These are phyloP conservation scores for Hassar affinis DNA, from an alignment of 2,113 vertebrate species.

Conservation along the genomic window DNA sequence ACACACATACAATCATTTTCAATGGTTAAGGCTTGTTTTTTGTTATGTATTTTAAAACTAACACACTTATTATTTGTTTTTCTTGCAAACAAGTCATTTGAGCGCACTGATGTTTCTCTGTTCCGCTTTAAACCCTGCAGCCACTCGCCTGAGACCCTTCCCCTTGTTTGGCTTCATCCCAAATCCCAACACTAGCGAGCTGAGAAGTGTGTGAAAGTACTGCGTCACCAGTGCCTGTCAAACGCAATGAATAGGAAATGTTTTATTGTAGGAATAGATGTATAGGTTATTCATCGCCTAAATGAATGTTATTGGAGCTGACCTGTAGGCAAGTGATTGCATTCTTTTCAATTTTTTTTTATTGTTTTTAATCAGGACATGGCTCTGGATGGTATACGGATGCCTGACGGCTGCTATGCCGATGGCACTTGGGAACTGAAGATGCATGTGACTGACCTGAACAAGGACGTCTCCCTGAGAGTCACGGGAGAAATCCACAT, in stretches of 20 bases:
- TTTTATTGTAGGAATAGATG: neutral
- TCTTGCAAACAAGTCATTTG: no score
- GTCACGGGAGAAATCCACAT: slow-evolving; percentile 97
- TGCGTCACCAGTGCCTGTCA: neutral
- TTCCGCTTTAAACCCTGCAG: neutral
- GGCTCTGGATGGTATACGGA: slow-evolving; percentile 98
- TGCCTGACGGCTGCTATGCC: slow-evolving; percentile 98
- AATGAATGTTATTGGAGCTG: neutral
- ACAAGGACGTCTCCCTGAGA: slow-evolving; percentile 89
- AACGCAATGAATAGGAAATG: neutral
- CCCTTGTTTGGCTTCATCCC: neutral
- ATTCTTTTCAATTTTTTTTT: neutral
- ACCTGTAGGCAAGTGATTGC: neutral
- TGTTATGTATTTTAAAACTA: neutral
- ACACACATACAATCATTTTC: no score
- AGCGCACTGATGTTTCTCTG: no score
- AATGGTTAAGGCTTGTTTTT: neutral
- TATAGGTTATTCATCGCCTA: neutral
- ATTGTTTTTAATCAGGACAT: slow-evolving; percentile 67
- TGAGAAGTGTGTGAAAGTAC: neutral
- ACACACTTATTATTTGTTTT: neutral
- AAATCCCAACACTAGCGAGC: neutral
- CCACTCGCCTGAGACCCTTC: neutral
- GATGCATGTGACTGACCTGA: slow-evolving; percentile 93
- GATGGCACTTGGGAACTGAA: slow-evolving; percentile 97